phyloP scores from a whole-genome alignment of 64 coral and sea anemone genomes.

The Montipora efflorescens region DNA sequence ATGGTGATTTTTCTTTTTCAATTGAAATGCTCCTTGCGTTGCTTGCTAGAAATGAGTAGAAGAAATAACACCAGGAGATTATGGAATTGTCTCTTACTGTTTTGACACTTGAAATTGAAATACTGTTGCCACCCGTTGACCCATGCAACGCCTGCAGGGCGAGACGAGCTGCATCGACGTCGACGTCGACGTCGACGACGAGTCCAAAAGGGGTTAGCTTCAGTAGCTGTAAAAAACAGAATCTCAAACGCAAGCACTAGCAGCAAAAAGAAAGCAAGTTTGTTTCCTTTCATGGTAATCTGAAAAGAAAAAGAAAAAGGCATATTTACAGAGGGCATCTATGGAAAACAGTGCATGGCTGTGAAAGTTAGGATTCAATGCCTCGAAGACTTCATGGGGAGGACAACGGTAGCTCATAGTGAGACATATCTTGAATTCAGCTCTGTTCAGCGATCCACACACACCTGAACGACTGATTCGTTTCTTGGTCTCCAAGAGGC shows the following conservation, averaged over 20 bases:
- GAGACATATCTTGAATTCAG: no score
- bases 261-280: neutral
- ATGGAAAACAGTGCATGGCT: no score
- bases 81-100: neutral
- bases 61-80: neutral
- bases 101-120: neutral
- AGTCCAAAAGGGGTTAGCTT: neutral
- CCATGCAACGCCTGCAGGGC: neutral
- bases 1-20: no score
- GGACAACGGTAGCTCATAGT: no score
- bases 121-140: neutral
- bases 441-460: no score
- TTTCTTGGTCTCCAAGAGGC: no score
- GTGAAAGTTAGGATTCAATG: no score
- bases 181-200: neutral
- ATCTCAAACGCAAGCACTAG: neutral
- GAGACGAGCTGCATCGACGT: neutral
- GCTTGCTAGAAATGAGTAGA: neutral
- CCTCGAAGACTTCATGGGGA: no score
- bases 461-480: no score
- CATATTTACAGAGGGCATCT: neutral
- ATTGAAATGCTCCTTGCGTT: no score
- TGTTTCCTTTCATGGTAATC: neutral
- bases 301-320: neutral
- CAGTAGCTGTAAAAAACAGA: neutral